Conservation (phyloP, 2,888 invertebrate genomes). For the Chydorus sphaericus region DNA sequence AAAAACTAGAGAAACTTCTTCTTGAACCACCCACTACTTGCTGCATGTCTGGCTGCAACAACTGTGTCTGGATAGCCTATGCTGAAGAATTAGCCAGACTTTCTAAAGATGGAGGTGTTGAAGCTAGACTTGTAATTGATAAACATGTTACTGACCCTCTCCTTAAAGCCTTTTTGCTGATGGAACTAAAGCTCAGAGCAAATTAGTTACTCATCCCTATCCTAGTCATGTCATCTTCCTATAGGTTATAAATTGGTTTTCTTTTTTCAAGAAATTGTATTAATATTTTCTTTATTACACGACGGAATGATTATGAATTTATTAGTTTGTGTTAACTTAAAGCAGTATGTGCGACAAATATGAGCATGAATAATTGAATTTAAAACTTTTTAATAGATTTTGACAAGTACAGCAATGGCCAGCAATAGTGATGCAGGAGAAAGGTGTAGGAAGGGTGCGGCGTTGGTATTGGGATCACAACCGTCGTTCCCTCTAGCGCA, state of each 20-base stretch:
- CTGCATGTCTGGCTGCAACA: conserved; percentile 81
- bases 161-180: conserved; percentile 61
- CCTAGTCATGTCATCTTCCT: not conserved
- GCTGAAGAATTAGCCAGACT: conserved; percentile 53
- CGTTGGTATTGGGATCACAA: conserved; percentile 13
- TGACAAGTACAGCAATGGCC: not conserved
- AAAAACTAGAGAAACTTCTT: not conserved
- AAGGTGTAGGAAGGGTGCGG: not conserved
- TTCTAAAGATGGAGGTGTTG: conserved; percentile 48
- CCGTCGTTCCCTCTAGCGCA: conserved; percentile 11
- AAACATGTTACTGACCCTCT: conserved; percentile 60
- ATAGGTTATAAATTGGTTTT: too few relatives aligned
- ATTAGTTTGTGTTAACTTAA: too few relatives aligned
- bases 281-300: too few relatives aligned
- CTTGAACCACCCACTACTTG: conserved; percentile 64
- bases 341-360: not conserved
- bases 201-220: too few relatives aligned
- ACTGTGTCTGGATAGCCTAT: conserved; percentile 86
- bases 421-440: not conserved
- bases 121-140: conserved; percentile 48
- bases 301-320: too few relatives aligned
- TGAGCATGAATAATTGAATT: not conserved
- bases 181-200: conserved; percentile 47
- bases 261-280: not conserved
- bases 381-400: not conserved